Evolutionary conservation across 1,140 invertebrate species (phyloP), one percentile per base, ranked within the genome.

Genomic region (Platorchestia sp.): DNA sequence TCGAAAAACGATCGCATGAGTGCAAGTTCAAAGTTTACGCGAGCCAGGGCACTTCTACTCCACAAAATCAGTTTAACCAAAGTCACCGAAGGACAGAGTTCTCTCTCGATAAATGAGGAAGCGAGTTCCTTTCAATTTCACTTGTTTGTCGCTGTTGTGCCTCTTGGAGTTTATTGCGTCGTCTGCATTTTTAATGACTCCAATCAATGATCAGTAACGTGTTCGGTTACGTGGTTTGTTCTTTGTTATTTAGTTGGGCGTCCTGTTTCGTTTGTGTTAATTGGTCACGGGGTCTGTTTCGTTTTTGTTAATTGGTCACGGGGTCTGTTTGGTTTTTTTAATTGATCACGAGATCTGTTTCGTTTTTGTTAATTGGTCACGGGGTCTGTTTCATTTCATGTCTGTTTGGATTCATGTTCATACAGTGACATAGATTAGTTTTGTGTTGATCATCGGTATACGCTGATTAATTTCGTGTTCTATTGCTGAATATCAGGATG

Each of bases 1-100:
- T 93, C 91, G 91, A 44, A 93, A 93, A 93, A 93, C 91, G 91
- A 93, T 93, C 91, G 43, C 91, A 47, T 40, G 91, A 93, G 91
- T 47, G 45, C 91, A 40, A 36, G 91, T 45, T 93, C 41, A 93
- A 93, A 93, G 45, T 44, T 47, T 6, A 93, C 7, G 91, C 44
- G 41, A 93, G 40, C 91, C 44, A 10, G 91, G 43, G 45, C 91
- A 47, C 43, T 93, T 47, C 27, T 44, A 93, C 22, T 7, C 91
- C 43, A 44, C 87, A 14, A 89, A 42, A 89, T 89, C 87, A 89
- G 87, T 89, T 89, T 89, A 44, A 41, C 27, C 14, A 89, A 89
- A 89, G 59, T 75, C 59, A 75, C 36, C 36, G 59, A 75, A 75
- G 59, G 59, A 75, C 10, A 75, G 27, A 75, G 59, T 75, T 75